These are phyloP conservation scores for Acropternis orthonyx DNA, from an alignment of 2,797 vertebrate species.

Conservation along the genomic window DNA sequence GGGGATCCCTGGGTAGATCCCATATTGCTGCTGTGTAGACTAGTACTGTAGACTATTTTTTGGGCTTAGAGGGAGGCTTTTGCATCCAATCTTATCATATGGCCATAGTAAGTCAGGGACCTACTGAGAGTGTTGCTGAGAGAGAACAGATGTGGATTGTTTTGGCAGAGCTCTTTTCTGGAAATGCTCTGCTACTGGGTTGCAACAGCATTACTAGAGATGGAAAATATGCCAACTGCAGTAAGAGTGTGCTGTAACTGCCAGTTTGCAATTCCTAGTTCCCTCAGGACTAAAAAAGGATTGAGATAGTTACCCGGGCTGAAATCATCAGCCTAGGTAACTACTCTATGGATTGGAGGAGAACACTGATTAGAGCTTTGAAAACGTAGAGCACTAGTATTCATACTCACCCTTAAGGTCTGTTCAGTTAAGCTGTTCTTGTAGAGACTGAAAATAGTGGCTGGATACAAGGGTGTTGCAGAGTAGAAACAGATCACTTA, in stretches of 20 bases:
- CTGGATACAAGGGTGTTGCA: not conserved
- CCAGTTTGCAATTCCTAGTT: not conserved
- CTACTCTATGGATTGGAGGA: not conserved
- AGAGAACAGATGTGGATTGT: constrained; percentile 58
- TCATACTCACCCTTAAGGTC: not conserved
- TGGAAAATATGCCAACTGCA: constrained; percentile 27
- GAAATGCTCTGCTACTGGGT: not conserved
- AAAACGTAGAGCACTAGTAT: rapidly evolving
- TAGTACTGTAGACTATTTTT: not conserved
- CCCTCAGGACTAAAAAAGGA: not conserved
- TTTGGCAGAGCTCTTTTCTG: constrained; percentile 43
- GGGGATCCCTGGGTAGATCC: not conserved
- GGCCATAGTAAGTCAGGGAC: not conserved
- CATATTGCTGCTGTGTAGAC: not conserved
- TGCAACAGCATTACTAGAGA: not conserved
- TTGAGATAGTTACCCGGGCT: not conserved
- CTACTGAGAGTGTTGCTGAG: constrained; percentile 35
- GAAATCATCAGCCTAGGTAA: not conserved
- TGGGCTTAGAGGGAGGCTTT: not conserved
- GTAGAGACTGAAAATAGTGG: not conserved
- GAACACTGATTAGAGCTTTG: not conserved
- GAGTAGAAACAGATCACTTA: not conserved
- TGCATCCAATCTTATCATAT: constrained; percentile 47
- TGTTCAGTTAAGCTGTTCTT: not conserved
- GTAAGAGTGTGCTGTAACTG: not conserved